A percentile compares a stretch with the other conserved stretches of the same genome.
Evolutionary conservation across 53 echinoderm and acorn worm genomes (phyloP).

Genomic region (Temnopleurus reevesii): DNA sequence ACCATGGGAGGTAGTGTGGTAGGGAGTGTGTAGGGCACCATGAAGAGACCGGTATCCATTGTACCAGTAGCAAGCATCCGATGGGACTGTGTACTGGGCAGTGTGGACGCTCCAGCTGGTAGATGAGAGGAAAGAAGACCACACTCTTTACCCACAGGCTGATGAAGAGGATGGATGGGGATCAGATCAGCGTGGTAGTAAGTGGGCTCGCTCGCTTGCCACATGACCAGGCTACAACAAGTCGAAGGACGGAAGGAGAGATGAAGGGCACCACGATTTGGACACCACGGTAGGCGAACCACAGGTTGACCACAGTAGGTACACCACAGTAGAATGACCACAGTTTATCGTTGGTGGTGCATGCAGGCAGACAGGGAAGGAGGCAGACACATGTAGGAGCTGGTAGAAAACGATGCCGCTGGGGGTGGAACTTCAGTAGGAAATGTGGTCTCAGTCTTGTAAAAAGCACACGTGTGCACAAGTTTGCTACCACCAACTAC

Average conservation of each 20-base stretch:
- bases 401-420: not conserved
- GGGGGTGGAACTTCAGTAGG: not conserved
- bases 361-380: not conserved
- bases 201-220: slow-evolving; percentile 44
- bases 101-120: not conserved
- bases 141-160: slow-evolving; percentile 11
- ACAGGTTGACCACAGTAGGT: not conserved
- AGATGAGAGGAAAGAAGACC: slow-evolving; percentile 30
- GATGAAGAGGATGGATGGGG: slow-evolving; percentile 38
- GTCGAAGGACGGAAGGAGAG: not conserved
- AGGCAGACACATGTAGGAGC: slow-evolving; percentile 28
- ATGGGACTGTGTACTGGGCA: not conserved
- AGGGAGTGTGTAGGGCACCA: slow-evolving; percentile 54
- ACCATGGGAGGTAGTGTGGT: slow-evolving; percentile 35
- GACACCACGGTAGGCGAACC: not conserved
- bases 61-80: slow-evolving; percentile 34
- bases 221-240: slow-evolving; percentile 57
- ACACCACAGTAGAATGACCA: not conserved
- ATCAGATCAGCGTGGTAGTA: slow-evolving; percentile 58
- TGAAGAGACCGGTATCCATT: slow-evolving; percentile 24
- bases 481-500: slow-evolving; percentile 11
- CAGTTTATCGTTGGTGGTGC: not conserved
- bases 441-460: not conserved
- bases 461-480: slow-evolving; percentile 39
- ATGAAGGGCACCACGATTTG: not conserved